Conservation (phyloP, 2,797 vertebrate species). For the Paguma larvata region DNA sequence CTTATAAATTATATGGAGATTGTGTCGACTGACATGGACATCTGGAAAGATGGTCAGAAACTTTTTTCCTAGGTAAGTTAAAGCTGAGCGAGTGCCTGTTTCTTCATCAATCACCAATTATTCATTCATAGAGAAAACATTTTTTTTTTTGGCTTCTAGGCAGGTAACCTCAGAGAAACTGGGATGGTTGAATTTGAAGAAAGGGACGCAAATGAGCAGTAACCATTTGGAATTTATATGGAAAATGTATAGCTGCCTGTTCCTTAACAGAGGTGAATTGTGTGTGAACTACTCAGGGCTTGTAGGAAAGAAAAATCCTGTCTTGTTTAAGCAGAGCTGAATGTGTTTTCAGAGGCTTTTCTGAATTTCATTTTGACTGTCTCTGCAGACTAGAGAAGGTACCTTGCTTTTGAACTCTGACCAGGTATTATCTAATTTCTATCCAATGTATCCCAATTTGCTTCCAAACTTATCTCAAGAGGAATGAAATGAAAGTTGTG, state of each 20-base stretch:
- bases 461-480: slow-evolving; percentile 22
- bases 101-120: slow-evolving; percentile 87
- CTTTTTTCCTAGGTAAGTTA: slow-evolving; percentile 81
- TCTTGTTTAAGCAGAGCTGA: slow-evolving; percentile 55
- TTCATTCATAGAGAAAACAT: slow-evolving; percentile 85
- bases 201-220: slow-evolving; percentile 75
- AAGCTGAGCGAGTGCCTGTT: slow-evolving; percentile 76
- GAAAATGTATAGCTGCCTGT: slow-evolving; percentile 58
- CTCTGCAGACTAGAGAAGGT: slow-evolving; percentile 18
- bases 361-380: slow-evolving; percentile 41
- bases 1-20: slow-evolving; percentile 88
- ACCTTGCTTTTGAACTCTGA: neutral
- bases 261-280: slow-evolving; percentile 71
- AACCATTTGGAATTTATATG: slow-evolving; percentile 72
- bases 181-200: slow-evolving; percentile 43
- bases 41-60: slow-evolving; percentile 83
- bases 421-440: slow-evolving; percentile 31
- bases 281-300: slow-evolving; percentile 70
- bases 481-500: neutral
- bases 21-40: slow-evolving; percentile 86
- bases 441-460: neutral
- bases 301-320: slow-evolving; percentile 38
- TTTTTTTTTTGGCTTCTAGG: slow-evolving; percentile 75
- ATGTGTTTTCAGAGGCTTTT: slow-evolving; percentile 47
- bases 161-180: slow-evolving; percentile 75